phyloP scores from a whole-genome alignment of 2,888 invertebrate species.

The Cenopis cana region DNA sequence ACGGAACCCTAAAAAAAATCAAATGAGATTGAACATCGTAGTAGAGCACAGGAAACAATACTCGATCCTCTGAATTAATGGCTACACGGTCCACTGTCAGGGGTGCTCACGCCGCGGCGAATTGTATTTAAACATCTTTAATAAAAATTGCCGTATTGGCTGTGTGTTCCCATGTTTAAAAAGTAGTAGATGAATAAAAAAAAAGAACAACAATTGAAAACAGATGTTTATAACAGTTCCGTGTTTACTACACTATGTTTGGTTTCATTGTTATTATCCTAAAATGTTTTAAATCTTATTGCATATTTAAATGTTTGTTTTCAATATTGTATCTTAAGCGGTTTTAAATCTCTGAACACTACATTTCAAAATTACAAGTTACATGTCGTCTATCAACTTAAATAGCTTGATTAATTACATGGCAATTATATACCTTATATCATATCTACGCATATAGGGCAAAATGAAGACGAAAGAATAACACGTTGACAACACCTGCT shows the following conservation, averaged over 20 bases:
- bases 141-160: constrained; percentile 36
- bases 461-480: constrained; percentile 27
- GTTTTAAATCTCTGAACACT: neutral
- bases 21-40: constrained; percentile 45
- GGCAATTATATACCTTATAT: neutral
- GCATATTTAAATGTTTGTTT: no score
- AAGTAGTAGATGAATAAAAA: neutral
- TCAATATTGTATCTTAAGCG: neutral
- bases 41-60: constrained; percentile 80
- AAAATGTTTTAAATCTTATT: no score
- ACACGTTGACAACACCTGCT: constrained; percentile 58
- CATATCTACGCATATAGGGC: neutral
- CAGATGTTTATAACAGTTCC: neutral
- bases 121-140: constrained; percentile 32
- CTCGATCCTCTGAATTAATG: constrained; percentile 82
- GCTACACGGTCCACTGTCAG: constrained; percentile 66
- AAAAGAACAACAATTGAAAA: neutral
- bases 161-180: constrained; percentile 2
- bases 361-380: neutral
- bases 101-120: constrained; percentile 51
- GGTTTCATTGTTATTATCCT: no score
- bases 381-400: neutral
- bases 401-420: neutral
- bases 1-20: no score
- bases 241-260: neutral